phyloP scores from a whole-genome alignment of 2,113 vertebrate species.

The Calidris pygmaea region DNA sequence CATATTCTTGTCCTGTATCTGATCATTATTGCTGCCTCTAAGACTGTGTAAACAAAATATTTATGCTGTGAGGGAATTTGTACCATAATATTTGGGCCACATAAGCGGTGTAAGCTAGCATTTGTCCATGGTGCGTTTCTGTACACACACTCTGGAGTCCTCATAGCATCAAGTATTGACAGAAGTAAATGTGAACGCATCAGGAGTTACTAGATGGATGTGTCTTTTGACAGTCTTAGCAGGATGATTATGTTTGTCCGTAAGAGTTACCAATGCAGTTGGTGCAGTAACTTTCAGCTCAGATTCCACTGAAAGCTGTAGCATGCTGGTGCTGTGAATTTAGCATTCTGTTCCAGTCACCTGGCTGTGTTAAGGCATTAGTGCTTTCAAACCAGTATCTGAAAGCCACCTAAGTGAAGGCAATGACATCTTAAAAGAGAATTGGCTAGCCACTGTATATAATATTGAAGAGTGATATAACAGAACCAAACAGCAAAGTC shows the following conservation, averaged over 20 bases:
- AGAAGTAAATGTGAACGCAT: neutral
- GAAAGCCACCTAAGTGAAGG: neutral
- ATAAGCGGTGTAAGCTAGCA: neutral
- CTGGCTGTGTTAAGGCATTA: neutral
- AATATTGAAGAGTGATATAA: neutral
- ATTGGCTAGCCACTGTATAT: neutral
- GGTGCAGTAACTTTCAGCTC: conserved; percentile 30
- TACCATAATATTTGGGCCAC: neutral
- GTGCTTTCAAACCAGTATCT: neutral
- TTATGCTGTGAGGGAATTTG: neutral
- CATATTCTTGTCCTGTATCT: neutral
- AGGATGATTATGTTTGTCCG: neutral
- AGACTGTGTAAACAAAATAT: neutral
- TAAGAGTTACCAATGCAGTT: neutral
- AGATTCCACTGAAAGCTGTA: neutral
- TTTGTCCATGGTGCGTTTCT: neutral
- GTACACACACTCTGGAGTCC: neutral
- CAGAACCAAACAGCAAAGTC: neutral
- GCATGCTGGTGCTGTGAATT: neutral
- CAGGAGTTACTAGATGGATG: neutral
- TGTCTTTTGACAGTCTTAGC: conserved; percentile 38
- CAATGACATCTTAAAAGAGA: neutral
- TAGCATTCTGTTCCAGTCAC: neutral
- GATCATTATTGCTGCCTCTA: neutral
- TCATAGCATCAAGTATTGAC: neutral